Percentiles rank a stretch among this genome's conserved stretches.
phyloP scores from a whole-genome alignment of 2,888 invertebrate genomes.

The Bibio marci region DNA sequence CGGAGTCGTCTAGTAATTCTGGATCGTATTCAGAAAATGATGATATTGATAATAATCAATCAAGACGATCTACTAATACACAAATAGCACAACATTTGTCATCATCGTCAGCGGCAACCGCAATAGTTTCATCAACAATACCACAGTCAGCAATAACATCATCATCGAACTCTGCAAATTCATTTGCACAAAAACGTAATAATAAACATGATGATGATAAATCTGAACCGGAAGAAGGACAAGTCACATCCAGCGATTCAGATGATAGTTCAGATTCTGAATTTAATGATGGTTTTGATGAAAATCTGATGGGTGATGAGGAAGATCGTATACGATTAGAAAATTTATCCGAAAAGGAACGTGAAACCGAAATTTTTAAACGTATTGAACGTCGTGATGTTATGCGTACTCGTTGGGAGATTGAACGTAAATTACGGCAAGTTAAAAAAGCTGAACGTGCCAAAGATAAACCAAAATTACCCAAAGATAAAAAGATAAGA shows the following conservation, averaged over 20 bases:
- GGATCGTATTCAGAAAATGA: constrained; percentile 28
- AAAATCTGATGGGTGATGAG: constrained; percentile 92
- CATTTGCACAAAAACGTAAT: constrained; percentile 18
- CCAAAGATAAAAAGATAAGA: constrained; percentile 34
- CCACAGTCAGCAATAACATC: constrained; percentile 4
- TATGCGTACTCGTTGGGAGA: constrained; percentile 89
- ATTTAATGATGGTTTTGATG: constrained; percentile 93
- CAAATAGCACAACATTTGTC: neutral
- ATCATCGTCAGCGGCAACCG: constrained; percentile 14
- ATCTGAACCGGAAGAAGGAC: constrained; percentile 75
- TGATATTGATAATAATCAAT: constrained; percentile 21
- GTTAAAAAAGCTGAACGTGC: constrained; percentile 61
- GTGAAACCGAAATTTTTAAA: constrained; percentile 94
- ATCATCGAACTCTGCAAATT: constrained; percentile 25
- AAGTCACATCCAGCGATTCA: constrained; percentile 55
- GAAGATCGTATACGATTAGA: constrained; percentile 82
- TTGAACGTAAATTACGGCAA: constrained; percentile 78
- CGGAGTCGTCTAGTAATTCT: neutral
- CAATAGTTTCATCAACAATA: constrained; percentile 8
- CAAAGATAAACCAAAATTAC: constrained; percentile 32
- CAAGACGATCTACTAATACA: constrained; percentile 13
- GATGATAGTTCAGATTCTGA: constrained; percentile 57
- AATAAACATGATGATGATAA: constrained; percentile 32
- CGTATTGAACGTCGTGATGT: constrained; percentile 88
- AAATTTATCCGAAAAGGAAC: constrained; percentile 88